phyloP scores from a whole-genome alignment of 2,797 vertebrate species.

The Buphagus erythrorhynchus region DNA sequence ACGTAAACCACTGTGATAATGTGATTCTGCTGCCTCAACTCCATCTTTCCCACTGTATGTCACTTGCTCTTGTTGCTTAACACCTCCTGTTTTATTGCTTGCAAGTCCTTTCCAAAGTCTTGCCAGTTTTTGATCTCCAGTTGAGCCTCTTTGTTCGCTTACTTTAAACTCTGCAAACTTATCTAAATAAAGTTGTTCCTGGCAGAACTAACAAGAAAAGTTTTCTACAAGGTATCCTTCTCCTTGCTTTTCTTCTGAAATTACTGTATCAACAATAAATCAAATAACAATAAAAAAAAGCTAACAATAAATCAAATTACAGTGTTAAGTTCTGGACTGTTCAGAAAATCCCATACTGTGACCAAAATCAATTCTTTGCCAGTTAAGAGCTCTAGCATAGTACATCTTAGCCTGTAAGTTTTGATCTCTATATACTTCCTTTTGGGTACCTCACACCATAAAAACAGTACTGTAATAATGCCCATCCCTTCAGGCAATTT shows the following conservation, averaged over 20 bases:
- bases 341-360: not conserved
- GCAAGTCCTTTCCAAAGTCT: not conserved
- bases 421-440: not conserved
- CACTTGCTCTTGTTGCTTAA: not conserved
- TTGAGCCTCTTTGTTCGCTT: not conserved
- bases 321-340: not conserved
- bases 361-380: not conserved
- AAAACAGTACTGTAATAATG: not conserved
- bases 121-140: not conserved
- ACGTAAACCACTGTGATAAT: not conserved
- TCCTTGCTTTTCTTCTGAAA: not conserved
- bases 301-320: not conserved
- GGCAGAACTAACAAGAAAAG: not conserved
- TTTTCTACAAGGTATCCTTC: not conserved
- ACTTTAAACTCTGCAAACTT: not conserved
- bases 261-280: not conserved
- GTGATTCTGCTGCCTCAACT: not conserved
- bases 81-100: not conserved
- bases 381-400: not conserved
- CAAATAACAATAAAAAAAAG: no score
- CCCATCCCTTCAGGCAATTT: not conserved
- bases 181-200: not conserved
- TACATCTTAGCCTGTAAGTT: not conserved
- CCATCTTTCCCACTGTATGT: not conserved
- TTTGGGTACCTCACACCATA: not conserved